phyloP scores from a whole-genome alignment of 2,888 invertebrate species.

The Morinoia aosen region DNA sequence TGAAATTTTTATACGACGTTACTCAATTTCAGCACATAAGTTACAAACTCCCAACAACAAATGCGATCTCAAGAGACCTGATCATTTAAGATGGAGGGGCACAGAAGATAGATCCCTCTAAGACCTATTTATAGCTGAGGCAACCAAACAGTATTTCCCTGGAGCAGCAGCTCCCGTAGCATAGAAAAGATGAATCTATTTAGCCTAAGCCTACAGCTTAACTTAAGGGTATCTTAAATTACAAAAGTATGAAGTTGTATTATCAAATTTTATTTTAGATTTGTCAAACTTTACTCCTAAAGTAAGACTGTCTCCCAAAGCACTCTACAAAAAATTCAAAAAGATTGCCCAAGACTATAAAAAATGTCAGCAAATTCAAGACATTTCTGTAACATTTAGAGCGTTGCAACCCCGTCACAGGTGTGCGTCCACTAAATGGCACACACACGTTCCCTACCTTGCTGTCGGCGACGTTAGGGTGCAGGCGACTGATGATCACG shows the following conservation, averaged over 20 bases:
- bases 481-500: slow-evolving; percentile 33
- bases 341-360: too few relatives aligned
- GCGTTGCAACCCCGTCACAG: neutral
- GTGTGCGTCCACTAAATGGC: neutral
- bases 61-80: too few relatives aligned
- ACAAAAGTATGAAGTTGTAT: neutral
- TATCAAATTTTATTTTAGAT: neutral
- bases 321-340: neutral
- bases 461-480: slow-evolving; percentile 11
- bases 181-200: neutral
- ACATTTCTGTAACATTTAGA: neutral
- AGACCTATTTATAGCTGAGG: neutral
- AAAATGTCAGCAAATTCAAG: neutral
- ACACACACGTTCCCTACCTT: neutral
- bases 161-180: neutral
- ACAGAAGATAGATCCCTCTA: neutral
- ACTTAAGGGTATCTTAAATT: too few relatives aligned
- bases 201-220: too few relatives aligned
- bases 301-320: neutral
- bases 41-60: too few relatives aligned
- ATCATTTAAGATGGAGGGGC: neutral
- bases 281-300: neutral
- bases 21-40: too few relatives aligned
- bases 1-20: too few relatives aligned
- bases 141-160: neutral